Conservation (phyloP, 2,888 invertebrate genomes). For the Drepana falcataria region DNA sequence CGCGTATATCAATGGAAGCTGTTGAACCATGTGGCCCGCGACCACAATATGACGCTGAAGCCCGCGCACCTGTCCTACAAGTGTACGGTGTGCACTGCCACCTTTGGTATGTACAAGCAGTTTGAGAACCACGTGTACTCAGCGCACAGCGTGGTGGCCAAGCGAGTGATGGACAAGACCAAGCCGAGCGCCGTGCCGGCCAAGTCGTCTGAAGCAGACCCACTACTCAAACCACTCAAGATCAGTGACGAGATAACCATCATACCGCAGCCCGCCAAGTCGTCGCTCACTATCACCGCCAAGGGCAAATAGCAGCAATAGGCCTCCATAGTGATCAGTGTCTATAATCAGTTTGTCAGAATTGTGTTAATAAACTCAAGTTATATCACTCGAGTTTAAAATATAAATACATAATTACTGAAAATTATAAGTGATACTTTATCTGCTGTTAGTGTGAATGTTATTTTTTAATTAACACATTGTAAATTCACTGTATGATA, state of each 20-base stretch:
- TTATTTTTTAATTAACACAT: slow-evolving; percentile 46
- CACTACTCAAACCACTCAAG: slow-evolving; percentile 88
- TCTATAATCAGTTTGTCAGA: slow-evolving; percentile 47
- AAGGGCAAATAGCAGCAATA: slow-evolving; percentile 65
- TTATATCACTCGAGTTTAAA: slow-evolving; percentile 44
- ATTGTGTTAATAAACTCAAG: slow-evolving; percentile 67
- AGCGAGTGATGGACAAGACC: slow-evolving; percentile 90
- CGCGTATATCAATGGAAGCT: slow-evolving; percentile 90
- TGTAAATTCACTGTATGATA: slow-evolving; percentile 59
- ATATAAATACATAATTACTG: slow-evolving; percentile 45
- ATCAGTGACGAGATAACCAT: slow-evolving; percentile 96
- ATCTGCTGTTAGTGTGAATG: slow-evolving; percentile 51
- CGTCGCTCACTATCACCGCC: slow-evolving; percentile 63
- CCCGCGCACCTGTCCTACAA: slow-evolving; percentile 96
- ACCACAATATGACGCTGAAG: slow-evolving; percentile 95
- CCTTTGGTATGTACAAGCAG: slow-evolving; percentile 97
- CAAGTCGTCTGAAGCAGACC: slow-evolving; percentile 70
- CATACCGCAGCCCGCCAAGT: slow-evolving; percentile 89
- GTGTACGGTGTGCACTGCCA: slow-evolving; percentile 96
- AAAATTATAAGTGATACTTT: slow-evolving; percentile 51
- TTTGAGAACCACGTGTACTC: slow-evolving; percentile 97
- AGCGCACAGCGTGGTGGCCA: slow-evolving; percentile 94
- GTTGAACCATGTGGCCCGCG: slow-evolving; percentile 93
- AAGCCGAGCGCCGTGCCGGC: slow-evolving; percentile 57
- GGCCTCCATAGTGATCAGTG: background rate